These are phyloP conservation scores for Silurus lanzhouensis DNA, from an alignment of 2,797 vertebrate genomes.

Conservation along the genomic window DNA sequence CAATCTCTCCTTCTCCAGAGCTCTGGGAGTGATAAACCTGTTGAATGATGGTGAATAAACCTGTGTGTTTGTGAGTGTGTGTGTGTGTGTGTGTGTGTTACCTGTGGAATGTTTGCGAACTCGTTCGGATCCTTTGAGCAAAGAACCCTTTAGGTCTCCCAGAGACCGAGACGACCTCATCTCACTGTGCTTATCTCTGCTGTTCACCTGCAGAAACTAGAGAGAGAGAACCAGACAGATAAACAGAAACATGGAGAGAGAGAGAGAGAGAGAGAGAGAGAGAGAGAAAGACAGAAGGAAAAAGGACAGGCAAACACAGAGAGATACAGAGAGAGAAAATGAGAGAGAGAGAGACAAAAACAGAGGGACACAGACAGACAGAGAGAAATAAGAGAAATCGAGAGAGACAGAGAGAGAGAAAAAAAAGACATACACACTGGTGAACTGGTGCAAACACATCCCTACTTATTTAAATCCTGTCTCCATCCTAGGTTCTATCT, in stretches of 20 bases:
- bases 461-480: not conserved
- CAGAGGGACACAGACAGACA: not conserved
- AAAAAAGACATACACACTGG: not conserved
- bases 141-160: constrained; percentile 89
- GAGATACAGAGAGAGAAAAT: not conserved
- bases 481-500: not conserved
- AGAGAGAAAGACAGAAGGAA: not conserved
- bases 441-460: not conserved
- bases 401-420: not conserved
- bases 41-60: constrained; percentile 1
- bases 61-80: constrained; percentile 28
- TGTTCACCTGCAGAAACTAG: constrained; percentile 75
- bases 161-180: constrained; percentile 89
- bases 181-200: constrained; percentile 86
- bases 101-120: constrained; percentile 90
- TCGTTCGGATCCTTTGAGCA: constrained; percentile 85
- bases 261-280: no score
- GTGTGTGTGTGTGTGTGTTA: constrained; percentile 53
- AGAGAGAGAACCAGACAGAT: not conserved
- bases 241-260: not conserved
- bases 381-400: not conserved
- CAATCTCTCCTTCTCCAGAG: not conserved
- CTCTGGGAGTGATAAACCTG: not conserved
- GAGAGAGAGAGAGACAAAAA: not conserved
- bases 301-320: not conserved